Percentiles rank a stretch among this genome's conserved stretches.
These are phyloP conservation scores for Maconellicoccus hirsutus DNA, from an alignment of 1,140 invertebrate species.

Conservation along the genomic window DNA sequence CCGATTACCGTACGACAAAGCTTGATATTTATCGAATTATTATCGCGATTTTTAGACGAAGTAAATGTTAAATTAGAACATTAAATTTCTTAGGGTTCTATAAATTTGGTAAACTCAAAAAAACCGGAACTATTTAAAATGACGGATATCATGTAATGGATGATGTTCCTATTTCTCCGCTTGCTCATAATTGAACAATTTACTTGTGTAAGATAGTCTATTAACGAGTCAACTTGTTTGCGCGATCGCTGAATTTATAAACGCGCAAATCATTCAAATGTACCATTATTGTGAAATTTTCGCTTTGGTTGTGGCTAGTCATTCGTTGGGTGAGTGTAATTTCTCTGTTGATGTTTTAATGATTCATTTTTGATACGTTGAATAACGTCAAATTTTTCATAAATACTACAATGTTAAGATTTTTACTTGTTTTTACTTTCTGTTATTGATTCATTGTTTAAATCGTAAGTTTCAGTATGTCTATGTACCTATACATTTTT, in stretches of 20 bases:
- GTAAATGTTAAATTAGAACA: neutral
- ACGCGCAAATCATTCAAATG: neutral
- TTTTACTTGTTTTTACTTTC: constrained; percentile 6
- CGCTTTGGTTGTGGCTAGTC: constrained; percentile 1
- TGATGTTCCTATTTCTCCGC: constrained; percentile 3
- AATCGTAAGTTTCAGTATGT: constrained; percentile 2
- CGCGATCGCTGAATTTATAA: neutral
- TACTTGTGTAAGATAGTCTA: neutral
- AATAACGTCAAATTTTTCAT: neutral
- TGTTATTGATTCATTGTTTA: constrained; percentile 10
- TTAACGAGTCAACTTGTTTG: neutral
- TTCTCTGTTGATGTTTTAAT: neutral
- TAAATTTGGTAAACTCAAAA: neutral
- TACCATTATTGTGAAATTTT: neutral
- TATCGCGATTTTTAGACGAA: neutral
- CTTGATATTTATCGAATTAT: neutral
- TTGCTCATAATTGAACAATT: neutral
- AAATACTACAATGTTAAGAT: neutral
- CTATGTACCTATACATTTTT: neutral
- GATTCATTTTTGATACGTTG: neutral
- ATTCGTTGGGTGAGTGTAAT: neutral
- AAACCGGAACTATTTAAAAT: constrained; percentile 9
- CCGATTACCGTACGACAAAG: neutral
- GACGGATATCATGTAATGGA: constrained; percentile 8
- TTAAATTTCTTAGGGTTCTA: neutral